Conservation (phyloP, 2,888 invertebrate genomes). For the Troilus luridus region DNA sequence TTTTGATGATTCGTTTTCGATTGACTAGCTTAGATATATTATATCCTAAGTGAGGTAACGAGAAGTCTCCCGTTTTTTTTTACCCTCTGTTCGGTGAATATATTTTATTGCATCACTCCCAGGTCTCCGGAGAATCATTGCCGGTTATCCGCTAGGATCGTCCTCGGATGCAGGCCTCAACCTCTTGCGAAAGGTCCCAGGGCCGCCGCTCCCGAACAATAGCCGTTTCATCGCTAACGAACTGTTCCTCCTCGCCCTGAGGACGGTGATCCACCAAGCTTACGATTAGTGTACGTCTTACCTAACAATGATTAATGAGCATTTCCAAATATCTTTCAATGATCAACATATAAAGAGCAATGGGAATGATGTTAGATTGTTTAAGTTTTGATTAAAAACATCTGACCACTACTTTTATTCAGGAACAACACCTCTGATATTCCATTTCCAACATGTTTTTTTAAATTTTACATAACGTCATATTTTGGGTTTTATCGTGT, state of each 20-base stretch:
- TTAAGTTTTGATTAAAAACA: too few relatives aligned
- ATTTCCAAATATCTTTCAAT: not conserved
- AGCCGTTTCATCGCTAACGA: not conserved
- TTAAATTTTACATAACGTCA: too few relatives aligned
- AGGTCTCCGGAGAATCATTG: not conserved
- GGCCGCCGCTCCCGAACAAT: not conserved
- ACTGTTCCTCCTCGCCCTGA: not conserved
- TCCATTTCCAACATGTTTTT: too few relatives aligned
- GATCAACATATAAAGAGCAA: not conserved
- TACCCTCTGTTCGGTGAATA: not conserved
- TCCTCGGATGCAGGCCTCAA: not conserved
- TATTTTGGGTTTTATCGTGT: too few relatives aligned
- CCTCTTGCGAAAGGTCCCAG: conserved; percentile 1
- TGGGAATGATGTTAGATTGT: not conserved
- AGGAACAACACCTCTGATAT: too few relatives aligned
- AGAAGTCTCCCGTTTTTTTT: too few relatives aligned
- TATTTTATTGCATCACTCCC: not conserved
- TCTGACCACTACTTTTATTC: too few relatives aligned
- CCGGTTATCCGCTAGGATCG: not conserved
- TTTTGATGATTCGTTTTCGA: too few relatives aligned
- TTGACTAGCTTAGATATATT: too few relatives aligned
- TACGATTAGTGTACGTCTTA: not conserved
- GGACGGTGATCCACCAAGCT: not conserved
- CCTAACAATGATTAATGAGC: not conserved
- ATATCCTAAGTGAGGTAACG: too few relatives aligned